phyloP scores from a whole-genome alignment of 2,113 vertebrate genomes.

The Mormoops blainvillei region DNA sequence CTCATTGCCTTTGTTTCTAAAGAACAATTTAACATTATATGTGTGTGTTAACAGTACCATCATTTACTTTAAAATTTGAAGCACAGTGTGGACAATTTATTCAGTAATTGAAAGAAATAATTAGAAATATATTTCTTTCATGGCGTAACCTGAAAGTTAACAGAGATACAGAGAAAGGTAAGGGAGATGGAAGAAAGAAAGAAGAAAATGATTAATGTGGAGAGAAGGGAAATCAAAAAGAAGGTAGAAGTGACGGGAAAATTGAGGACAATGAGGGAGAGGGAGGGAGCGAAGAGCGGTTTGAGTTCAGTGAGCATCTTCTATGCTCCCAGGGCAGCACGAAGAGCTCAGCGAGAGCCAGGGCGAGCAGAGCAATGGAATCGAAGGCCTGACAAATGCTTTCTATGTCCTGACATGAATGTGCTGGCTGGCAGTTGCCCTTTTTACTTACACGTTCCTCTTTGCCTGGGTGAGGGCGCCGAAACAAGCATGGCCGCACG shows the following conservation, averaged over 20 bases:
- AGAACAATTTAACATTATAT: background rate
- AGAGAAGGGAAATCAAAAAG: background rate
- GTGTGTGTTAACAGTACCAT: background rate
- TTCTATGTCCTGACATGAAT: background rate
- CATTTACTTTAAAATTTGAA: slow-evolving; percentile 39
- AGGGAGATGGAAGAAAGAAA: background rate
- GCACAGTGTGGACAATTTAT: background rate
- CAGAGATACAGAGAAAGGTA: background rate
- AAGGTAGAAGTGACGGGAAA: background rate
- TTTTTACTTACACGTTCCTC: background rate
- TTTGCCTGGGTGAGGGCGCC: background rate
- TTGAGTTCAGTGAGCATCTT: background rate
- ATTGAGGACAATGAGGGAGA: background rate
- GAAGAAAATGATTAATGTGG: background rate
- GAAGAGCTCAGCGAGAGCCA: background rate
- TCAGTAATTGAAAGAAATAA: background rate
- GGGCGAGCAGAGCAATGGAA: background rate
- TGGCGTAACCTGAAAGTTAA: background rate
- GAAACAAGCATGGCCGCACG: background rate
- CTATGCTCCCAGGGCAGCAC: background rate
- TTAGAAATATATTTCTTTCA: slow-evolving; percentile 2
- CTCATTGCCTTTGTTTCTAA: slow-evolving; percentile 11
- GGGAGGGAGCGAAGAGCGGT: background rate
- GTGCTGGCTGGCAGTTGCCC: background rate
- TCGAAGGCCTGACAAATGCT: background rate